Base-by-base conservation (phyloP, 2,888 invertebrate species). In the Agrochola litura region DNA sequence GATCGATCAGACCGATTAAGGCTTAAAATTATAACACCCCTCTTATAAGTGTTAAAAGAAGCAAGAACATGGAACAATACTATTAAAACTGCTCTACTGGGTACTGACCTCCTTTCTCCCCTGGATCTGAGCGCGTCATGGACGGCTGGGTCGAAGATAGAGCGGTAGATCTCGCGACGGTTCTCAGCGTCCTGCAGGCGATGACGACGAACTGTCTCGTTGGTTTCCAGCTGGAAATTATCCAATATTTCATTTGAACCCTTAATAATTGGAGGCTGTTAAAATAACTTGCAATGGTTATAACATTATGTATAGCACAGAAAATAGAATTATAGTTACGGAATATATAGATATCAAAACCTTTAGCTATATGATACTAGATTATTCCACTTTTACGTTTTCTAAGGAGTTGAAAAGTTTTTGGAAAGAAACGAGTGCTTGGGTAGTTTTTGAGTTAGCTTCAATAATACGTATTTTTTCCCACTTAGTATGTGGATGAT, bases 81-180 rank as follows among this genome's bases (percentile, higher is more conserved):
- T 30, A 30, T 58, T 58, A 58, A 14, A 25, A 30, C 19, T 30
- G 19, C 9, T 30, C 6, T 30, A n/a, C 2, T 6, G 3, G 9
- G n/a, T 52, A 76, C 84, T 8, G 8, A 84, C 97, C 97, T 97
- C 76, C 99, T 97, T 89, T 99, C 99, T 25, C 99, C 99, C 81
- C 99, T 97, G 2, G 98, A 97, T 0, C 99, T 97, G 52, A 99
- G 96, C 0, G 98, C 98, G 67, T 98, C 98, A 93, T 99, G 99
- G 5, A 98, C 98, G 0, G 97, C 97, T 4, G 98, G 97, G 92
- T 99, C 98, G 93, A 99, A 99, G 87, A 99, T 98, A 10, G 99
- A 98, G 74, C 98, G 98, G 95, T 99, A 99, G 0, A 98, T 98
- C 88, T 99, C 98, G 75, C 98, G 97, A 0, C 98, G 97, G 84